A percentile compares a stretch with the other conserved stretches of the same genome.
These are phyloP conservation scores for Drosophila melanogaster DNA, from an alignment of 1,140 invertebrate species.

Conservation along the genomic window DNA sequence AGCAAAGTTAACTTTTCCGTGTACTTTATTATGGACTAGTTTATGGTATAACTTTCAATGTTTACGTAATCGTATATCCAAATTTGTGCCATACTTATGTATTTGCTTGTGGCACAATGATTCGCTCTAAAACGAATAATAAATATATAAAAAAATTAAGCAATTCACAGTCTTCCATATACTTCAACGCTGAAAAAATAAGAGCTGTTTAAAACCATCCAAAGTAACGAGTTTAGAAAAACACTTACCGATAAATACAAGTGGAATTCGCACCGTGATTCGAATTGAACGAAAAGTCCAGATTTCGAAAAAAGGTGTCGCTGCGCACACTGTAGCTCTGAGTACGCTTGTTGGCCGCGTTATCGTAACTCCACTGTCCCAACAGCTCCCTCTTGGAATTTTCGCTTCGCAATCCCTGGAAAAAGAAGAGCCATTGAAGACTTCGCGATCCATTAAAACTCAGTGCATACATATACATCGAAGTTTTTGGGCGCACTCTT, in stretches of 20 bases:
- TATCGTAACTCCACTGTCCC: conserved; percentile 37
- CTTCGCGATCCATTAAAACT: too few species aligned
- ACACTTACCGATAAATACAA: conserved; percentile 59
- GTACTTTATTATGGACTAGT: neutral
- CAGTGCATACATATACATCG: conserved; percentile 54
- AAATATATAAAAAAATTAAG: neutral
- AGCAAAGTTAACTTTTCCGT: neutral
- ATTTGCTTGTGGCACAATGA: too few species aligned
- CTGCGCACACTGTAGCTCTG: conserved; percentile 31
- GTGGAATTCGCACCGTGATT: conserved; percentile 64
- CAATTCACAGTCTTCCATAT: conserved; percentile 15
- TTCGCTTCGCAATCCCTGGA: conserved; percentile 24
- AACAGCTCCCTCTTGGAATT: conserved; percentile 11
- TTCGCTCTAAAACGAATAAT: neutral
- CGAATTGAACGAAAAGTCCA: conserved; percentile 40
- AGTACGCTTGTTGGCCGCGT: conserved; percentile 31
- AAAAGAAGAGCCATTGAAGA: neutral
- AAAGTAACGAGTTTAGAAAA: too few species aligned
- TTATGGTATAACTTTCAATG: too few species aligned
- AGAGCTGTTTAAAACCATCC: neutral
- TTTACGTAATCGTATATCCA: too few species aligned
- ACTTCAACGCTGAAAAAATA: conserved; percentile 49
- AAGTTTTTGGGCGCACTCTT: conserved; percentile 74
- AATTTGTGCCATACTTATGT: neutral
- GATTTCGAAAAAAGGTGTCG: neutral